These are phyloP conservation scores for Drosophila barbarae DNA, from an alignment of 2,888 invertebrate genomes.

Conservation along the genomic window DNA sequence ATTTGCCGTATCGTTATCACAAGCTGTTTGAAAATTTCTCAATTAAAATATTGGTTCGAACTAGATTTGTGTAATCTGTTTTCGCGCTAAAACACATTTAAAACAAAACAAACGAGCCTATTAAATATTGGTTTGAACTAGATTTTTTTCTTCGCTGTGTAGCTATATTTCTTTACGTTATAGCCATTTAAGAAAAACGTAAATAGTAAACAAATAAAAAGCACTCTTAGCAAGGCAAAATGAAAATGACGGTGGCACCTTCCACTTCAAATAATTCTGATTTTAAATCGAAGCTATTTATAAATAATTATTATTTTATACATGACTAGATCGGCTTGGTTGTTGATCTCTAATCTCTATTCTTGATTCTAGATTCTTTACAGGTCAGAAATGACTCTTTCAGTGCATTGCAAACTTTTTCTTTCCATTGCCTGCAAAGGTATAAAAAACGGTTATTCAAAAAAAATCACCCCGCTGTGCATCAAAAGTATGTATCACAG, in stretches of 20 bases:
- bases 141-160: background rate
- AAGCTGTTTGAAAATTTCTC: background rate
- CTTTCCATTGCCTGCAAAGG: no score
- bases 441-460: no score
- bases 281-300: background rate
- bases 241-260: background rate
- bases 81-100: background rate
- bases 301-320: background rate
- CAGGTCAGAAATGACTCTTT: no score
- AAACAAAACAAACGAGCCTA: background rate
- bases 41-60: slow-evolving; percentile 3
- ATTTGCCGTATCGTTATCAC: slow-evolving; percentile 2
- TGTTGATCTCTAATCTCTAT: no score
- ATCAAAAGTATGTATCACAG: background rate
- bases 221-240: background rate
- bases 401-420: no score
- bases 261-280: background rate
- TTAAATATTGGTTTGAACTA: slow-evolving; percentile 1
- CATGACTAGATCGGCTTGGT: no score
- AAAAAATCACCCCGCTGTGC: background rate
- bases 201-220: background rate
- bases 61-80: slow-evolving; percentile 1
- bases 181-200: background rate
- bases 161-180: background rate
- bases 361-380: no score